Evolutionary conservation across 2,797 vertebrate genomes (phyloP).

Genomic region (Helarctos malayanus): DNA sequence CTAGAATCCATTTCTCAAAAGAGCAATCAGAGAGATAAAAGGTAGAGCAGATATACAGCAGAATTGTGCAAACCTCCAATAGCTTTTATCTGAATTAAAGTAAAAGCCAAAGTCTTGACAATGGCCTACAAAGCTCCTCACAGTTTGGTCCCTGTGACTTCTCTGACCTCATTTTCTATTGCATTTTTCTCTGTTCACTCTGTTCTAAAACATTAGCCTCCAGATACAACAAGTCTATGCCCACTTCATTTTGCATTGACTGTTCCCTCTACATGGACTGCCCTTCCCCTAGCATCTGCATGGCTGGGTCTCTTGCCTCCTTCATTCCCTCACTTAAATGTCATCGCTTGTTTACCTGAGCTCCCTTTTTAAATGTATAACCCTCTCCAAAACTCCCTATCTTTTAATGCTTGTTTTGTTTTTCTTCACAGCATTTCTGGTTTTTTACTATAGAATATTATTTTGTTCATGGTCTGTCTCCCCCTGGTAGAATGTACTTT

Average conservation of each 20-base stretch:
- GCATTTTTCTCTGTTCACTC: background rate
- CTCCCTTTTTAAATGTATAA: background rate
- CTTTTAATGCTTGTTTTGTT: background rate
- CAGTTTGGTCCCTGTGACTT: background rate
- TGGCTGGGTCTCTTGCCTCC: background rate
- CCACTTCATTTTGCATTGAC: background rate
- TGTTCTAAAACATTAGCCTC: background rate
- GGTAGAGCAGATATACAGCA: background rate
- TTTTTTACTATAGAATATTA: background rate
- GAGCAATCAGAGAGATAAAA: slow-evolving; percentile 51
- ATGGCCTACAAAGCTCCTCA: background rate
- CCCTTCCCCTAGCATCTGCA: background rate
- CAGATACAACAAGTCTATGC: background rate
- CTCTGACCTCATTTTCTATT: background rate
- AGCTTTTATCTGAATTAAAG: background rate
- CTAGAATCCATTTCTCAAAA: slow-evolving; percentile 7
- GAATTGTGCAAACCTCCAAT: background rate
- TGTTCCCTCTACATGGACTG: background rate
- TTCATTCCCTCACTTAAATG: background rate
- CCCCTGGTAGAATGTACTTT: background rate
- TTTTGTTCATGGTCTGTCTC: background rate
- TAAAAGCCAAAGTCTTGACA: background rate
- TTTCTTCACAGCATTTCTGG: background rate
- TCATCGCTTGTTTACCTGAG: background rate
- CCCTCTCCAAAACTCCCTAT: background rate